These are phyloP conservation scores for Ursus arctos DNA, from an alignment of 2,113 vertebrate genomes.

Conservation along the genomic window DNA sequence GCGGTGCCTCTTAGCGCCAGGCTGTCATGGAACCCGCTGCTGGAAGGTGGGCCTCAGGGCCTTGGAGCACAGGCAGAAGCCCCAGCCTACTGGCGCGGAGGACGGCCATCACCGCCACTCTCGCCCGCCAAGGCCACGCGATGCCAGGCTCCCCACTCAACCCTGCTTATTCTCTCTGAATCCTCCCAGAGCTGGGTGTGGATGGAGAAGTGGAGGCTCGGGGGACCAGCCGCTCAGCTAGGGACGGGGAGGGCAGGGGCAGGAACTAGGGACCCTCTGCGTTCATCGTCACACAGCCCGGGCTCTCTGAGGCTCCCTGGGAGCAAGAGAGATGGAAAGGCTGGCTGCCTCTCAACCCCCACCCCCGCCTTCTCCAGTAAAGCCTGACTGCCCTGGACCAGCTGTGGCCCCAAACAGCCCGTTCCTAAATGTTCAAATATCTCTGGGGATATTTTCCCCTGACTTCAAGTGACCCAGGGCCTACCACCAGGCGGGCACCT, in stretches of 20 bases:
- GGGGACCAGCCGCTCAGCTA: background rate
- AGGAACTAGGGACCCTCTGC: background rate
- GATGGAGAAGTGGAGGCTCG: background rate
- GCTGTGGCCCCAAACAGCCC: background rate
- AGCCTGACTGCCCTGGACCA: background rate
- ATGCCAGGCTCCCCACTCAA: too few species aligned
- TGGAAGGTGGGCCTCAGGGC: rapidly evolving
- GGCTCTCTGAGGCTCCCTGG: background rate
- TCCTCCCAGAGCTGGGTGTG: background rate
- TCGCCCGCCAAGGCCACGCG: rapidly evolving
- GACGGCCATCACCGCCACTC: rapidly evolving
- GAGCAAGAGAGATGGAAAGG: background rate
- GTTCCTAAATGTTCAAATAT: background rate
- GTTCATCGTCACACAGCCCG: rapidly evolving
- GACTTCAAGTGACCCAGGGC: background rate
- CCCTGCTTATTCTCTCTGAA: rapidly evolving
- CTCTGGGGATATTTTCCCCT: conserved; percentile 3
- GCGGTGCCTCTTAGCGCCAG: background rate
- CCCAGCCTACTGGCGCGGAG: background rate
- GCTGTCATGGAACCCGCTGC: background rate
- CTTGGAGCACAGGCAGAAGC: too few species aligned
- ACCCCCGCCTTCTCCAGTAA: background rate
- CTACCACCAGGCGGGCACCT: rapidly evolving
- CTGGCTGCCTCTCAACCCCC: background rate
- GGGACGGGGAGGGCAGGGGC: background rate